These are phyloP conservation scores for Gymnoscopelus braueri DNA, from an alignment of 2,797 vertebrate species.

Conservation along the genomic window DNA sequence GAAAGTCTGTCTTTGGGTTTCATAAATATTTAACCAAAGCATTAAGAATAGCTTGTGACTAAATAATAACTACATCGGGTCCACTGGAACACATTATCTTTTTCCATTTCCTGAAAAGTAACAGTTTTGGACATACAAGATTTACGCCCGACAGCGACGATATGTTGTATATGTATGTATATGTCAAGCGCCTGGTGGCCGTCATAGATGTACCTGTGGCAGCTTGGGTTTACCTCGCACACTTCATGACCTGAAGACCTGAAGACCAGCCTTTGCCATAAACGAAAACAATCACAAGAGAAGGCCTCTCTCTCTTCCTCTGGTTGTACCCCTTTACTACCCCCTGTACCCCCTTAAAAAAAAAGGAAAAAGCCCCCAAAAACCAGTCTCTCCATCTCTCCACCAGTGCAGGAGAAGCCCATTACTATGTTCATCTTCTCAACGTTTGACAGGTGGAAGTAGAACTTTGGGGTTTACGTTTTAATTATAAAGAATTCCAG, in stretches of 20 bases:
- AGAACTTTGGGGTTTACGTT: slow-evolving; percentile 97
- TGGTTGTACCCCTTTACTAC: slow-evolving; percentile 51
- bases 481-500: slow-evolving; percentile 99
- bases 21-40: too few species aligned
- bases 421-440: slow-evolving; percentile 99
- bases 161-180: too few species aligned
- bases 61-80: too few species aligned
- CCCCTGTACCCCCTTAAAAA: slow-evolving; percentile 37
- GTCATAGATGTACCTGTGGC: slow-evolving; percentile 9
- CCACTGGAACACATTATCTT: too few species aligned
- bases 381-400: slow-evolving; percentile 67
- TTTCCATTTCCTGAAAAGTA: too few species aligned
- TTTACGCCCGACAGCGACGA: too few species aligned
- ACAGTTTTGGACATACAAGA: too few species aligned
- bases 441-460: slow-evolving; percentile 99
- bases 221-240: slow-evolving; percentile 16
- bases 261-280: slow-evolving; percentile 29
- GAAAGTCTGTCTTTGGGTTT: too few species aligned
- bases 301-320: slow-evolving; percentile 31
- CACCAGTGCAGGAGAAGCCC: slow-evolving; percentile 87
- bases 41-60: too few species aligned
- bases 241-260: slow-evolving; percentile 10
- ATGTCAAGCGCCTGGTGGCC: too few species aligned
- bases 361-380: slow-evolving; percentile 50
- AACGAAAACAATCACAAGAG: slow-evolving; percentile 66